Base-by-base conservation (phyloP, 2,888 invertebrate species). In the Napeogenes sylphis region DNA sequence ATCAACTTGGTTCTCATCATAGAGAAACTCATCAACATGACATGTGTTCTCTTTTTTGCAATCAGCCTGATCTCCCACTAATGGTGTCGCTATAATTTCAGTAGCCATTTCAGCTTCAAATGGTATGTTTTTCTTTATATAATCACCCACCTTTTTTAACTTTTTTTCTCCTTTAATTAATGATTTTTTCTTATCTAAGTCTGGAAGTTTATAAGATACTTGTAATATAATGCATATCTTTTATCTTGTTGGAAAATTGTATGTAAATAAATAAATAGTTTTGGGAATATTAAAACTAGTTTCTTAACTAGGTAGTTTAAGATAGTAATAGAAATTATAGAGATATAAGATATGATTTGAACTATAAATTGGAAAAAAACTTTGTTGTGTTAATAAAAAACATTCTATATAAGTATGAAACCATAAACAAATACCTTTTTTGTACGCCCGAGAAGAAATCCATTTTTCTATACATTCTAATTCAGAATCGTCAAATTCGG, bases 1-100 rank as follows among this genome's bases (percentile, higher is more conserved):
- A 58, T 94, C 93, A 12, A 94, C 82, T 65, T 92, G 90, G 14
- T 92, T 90, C 66, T 94, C 93, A 70, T 93, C 92, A 84, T 93
- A 95, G 0, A 95, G 85, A 75, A 95, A 95, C 53, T 92, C 93
- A 83, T 95, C 95, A 0, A 95, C 89, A 79, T 94, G 93, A 13
- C 91, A 82, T 3, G 93, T 93, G 59, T 91, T 90, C 3, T 78
- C 72, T 32, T 84, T 80, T 66, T 88, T 87, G 70, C 92, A 92
- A 73, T 93, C 92, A 10, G 92, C 81, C 78, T 91, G 91, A 58
- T 86, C 82, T 5, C 91, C 91, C 45, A 84, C 76, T 21, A 70
- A 77, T 13, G 91, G 90, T 51, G 89, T 87, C 47, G 73, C 71
- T 67, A 88, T 90, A 8, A 68, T 81, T 74, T 91, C 90, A 0